A percentile compares a stretch with the other conserved stretches of the same genome.
Evolutionary conservation across 2,888 invertebrate species (phyloP).

Genomic region (Apamea crenata): DNA sequence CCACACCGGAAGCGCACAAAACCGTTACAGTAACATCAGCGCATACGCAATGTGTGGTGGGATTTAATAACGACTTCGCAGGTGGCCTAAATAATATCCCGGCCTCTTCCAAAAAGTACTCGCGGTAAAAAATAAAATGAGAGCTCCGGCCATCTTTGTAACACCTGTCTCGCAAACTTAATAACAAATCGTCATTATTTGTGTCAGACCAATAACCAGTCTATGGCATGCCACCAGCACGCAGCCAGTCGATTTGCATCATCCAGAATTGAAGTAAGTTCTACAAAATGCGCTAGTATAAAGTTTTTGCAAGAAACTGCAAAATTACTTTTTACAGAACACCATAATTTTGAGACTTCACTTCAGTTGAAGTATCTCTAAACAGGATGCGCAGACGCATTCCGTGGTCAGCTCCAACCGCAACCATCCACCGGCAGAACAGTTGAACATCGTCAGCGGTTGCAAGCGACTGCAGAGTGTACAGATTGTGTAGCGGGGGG

Average conservation of each 20-base stretch:
- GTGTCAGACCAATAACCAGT: background rate
- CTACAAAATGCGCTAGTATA: too few relatives aligned
- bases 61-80: slow-evolving; percentile 25
- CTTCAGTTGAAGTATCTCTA: slow-evolving; percentile 17
- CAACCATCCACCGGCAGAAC: slow-evolving; percentile 9
- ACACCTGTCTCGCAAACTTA: slow-evolving; percentile 2
- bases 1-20: slow-evolving; percentile 14
- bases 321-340: background rate
- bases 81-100: slow-evolving; percentile 41
- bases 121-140: slow-evolving; percentile 35
- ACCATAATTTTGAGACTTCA: background rate
- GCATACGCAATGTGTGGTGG: slow-evolving; percentile 34
- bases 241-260: background rate
- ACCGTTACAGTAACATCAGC: slow-evolving; percentile 17
- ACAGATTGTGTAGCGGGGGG: slow-evolving; percentile 19
- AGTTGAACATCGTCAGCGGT: slow-evolving; percentile 29
- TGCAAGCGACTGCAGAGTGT: slow-evolving; percentile 7
- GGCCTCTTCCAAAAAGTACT: slow-evolving; percentile 10
- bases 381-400: slow-evolving; percentile 37
- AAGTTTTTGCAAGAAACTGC: background rate
- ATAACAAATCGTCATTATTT: background rate
- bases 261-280: background rate
- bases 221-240: background rate
- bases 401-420: slow-evolving; percentile 40
- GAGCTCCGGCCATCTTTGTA: background rate